Conservation (phyloP, 2,888 invertebrate species). For the Protonemura montana region DNA sequence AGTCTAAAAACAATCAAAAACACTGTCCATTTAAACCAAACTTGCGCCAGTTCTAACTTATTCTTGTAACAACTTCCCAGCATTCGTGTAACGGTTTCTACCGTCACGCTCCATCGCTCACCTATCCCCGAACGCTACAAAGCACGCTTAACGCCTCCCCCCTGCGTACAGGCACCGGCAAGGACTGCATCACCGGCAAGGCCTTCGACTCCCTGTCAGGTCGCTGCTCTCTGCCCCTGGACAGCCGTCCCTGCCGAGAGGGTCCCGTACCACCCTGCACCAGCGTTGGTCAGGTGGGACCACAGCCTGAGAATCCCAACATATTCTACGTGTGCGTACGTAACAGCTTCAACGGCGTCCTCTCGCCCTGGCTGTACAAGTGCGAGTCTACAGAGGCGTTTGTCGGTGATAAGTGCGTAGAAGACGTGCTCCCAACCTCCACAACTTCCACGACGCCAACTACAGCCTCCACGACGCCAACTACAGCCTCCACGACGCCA, state of each 20-base stretch:
- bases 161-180: not conserved
- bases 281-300: not conserved
- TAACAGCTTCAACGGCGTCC: not conserved
- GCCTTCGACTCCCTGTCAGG: not conserved
- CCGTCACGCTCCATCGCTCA: too few species aligned
- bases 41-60: too few species aligned
- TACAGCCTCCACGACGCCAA: not conserved
- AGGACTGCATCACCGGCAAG: not conserved
- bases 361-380: not conserved
- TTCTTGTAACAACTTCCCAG: too few species aligned
- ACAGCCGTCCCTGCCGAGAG: not conserved
- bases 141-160: too few species aligned
- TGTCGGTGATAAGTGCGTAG: not conserved
- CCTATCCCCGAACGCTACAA: too few species aligned
- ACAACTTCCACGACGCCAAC: not conserved
- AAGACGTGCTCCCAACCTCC: not conserved
- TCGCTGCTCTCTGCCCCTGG: not conserved
- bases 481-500: not conserved
- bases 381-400: not conserved
- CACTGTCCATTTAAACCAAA: too few species aligned
- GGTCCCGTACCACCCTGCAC: not conserved
- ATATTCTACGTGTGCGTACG: not conserved
- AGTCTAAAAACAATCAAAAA: too few species aligned
- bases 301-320: not conserved
- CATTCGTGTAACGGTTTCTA: too few species aligned